Conservation (phyloP, 53 echinoderm and acorn worm genomes). For the Echinarachnius parma region DNA sequence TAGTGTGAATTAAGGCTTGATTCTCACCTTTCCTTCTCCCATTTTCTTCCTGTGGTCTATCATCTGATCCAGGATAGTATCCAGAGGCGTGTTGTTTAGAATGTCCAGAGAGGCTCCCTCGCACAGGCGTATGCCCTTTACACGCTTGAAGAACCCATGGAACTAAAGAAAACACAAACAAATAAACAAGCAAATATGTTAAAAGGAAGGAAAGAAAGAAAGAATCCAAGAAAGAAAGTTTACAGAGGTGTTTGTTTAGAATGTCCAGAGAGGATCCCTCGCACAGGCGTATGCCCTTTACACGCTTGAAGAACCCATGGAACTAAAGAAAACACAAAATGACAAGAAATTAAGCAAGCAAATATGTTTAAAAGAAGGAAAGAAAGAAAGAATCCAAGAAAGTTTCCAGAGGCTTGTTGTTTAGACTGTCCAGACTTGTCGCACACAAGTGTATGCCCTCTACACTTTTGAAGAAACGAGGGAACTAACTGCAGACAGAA, state of each 20-base stretch:
- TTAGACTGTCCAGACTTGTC: constrained; percentile 1
- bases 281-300: not conserved
- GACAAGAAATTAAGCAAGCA: too few species aligned
- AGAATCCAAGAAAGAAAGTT: not conserved
- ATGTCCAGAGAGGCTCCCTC: constrained; percentile 17
- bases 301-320: not conserved
- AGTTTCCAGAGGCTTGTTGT: not conserved
- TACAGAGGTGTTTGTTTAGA: not conserved
- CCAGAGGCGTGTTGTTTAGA: not conserved
- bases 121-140: constrained; percentile 14
- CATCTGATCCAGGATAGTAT: constrained; percentile 29
- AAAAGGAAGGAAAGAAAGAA: not conserved
- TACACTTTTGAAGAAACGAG: constrained; percentile 10
- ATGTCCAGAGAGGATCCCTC: not conserved
- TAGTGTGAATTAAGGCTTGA: too few species aligned
- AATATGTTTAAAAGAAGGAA: too few species aligned
- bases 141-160: constrained; percentile 22
- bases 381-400: too few species aligned
- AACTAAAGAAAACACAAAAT: too few species aligned
- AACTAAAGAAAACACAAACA: not conserved
- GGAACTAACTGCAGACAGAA: too few species aligned
- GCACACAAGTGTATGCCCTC: constrained; percentile 14
- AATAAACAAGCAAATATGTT: not conserved
- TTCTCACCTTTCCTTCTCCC: constrained; percentile 16
- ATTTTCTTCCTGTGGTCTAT: constrained; percentile 5